These are phyloP conservation scores for Phymanthus crucifer DNA, from an alignment of 92 coral and sea anemone genomes.

Conservation along the genomic window DNA sequence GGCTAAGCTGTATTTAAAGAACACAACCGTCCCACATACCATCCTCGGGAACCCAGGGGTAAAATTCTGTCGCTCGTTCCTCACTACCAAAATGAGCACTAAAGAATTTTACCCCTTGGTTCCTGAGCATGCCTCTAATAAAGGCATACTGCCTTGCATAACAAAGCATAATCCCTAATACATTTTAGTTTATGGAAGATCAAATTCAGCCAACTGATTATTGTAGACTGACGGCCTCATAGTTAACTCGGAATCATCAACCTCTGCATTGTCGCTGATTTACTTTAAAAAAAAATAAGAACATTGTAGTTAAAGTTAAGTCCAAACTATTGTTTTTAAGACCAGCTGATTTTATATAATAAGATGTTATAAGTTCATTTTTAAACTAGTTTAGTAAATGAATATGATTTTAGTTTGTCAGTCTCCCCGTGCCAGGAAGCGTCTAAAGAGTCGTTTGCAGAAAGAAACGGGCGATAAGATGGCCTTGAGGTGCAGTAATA, in stretches of 20 bases:
- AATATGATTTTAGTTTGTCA: not conserved
- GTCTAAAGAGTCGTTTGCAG: not conserved
- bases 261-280: not conserved
- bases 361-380: not conserved
- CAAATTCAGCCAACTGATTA: not conserved
- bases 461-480: not conserved
- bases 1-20: no score
- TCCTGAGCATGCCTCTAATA: no score
- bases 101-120: no score
- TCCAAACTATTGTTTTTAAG: no score
- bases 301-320: not conserved
- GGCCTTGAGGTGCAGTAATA: no score
- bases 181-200: not conserved
- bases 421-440: not conserved
- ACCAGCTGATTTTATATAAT: no score
- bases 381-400: not conserved
- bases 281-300: not conserved
- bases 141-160: not conserved
- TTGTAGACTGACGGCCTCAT: not conserved
- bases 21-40: no score
- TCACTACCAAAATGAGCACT: no score
- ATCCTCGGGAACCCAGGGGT: no score
- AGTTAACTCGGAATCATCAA: not conserved
- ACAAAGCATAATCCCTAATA: not conserved
- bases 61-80: no score